Percentiles rank a stretch among this genome's conserved stretches.
Evolutionary conservation across 2,797 vertebrate genomes (phyloP).

Genomic region (Chloroceryle inda): DNA sequence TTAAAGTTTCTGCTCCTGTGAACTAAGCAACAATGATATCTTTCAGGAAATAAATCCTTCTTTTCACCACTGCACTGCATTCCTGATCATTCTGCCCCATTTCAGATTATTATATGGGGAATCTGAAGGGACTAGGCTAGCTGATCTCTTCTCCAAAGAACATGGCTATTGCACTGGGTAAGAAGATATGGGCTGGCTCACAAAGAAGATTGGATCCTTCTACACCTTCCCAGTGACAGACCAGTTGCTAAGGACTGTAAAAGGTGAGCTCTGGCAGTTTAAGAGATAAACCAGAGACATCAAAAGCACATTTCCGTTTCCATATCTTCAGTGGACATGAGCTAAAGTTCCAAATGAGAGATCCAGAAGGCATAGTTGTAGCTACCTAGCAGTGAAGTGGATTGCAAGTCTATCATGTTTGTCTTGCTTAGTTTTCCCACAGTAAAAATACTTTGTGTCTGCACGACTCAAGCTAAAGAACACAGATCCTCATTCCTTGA

Average conservation of each 20-base stretch:
- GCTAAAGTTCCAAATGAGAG: neutral
- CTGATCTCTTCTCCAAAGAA: neutral
- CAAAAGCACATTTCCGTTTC: neutral
- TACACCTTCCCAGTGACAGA: neutral
- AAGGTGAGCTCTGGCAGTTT: neutral
- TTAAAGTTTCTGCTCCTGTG: constrained; percentile 20
- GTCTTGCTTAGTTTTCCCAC: neutral
- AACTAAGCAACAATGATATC: neutral
- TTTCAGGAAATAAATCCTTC: neutral
- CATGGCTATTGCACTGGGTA: neutral
- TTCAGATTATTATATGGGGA: neutral
- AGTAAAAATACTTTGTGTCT: neutral
- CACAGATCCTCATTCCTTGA: neutral
- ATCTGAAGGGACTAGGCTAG: neutral
- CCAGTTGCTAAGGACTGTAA: neutral
- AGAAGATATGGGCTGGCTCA: neutral
- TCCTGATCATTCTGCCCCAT: neutral
- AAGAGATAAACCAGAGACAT: neutral
- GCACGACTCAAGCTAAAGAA: neutral
- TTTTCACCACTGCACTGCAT: neutral
- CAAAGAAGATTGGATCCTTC: neutral
- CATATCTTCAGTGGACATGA: neutral
- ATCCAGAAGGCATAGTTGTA: neutral
- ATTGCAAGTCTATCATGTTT: neutral
- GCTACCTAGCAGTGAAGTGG: neutral